Evolutionary conservation across 2,113 vertebrate species (phyloP).

Genomic region (Dendrocopos noguchii): DNA sequence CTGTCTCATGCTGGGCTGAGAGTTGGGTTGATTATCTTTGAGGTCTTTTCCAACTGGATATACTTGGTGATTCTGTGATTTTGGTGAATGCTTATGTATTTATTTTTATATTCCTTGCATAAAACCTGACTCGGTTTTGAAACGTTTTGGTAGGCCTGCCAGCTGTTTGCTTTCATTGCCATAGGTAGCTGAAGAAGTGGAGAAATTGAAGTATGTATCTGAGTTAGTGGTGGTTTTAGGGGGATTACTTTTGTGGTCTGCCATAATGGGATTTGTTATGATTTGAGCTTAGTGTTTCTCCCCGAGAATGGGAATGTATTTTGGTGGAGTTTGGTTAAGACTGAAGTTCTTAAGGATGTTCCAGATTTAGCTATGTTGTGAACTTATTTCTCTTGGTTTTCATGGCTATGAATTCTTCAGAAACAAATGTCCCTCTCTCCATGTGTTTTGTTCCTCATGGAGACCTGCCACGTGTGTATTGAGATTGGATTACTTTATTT

Average conservation of each 20-base stretch:
- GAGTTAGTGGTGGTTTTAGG: not conserved
- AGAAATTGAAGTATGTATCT: not conserved
- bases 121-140: rapidly evolving
- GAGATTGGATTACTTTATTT: not conserved
- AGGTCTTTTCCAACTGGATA: too few species aligned
- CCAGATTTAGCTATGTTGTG: not conserved
- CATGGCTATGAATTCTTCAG: not conserved
- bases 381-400: not conserved
- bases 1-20: not conserved
- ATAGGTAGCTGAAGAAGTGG: not conserved
- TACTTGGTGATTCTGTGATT: too few species aligned
- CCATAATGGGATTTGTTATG: not conserved
- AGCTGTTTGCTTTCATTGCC: not conserved
- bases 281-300: not conserved
- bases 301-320: rapidly evolving
- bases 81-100: not conserved
- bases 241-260: not conserved
- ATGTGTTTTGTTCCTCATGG: not conserved
- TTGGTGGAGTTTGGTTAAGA: not conserved
- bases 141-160: not conserved
- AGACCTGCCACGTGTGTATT: not conserved
- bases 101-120: not conserved
- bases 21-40: too few species aligned
- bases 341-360: not conserved
- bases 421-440: rapidly evolving